Base-by-base conservation (phyloP, 2,113 vertebrate species). In the Dicrurus megarhynchus region DNA sequence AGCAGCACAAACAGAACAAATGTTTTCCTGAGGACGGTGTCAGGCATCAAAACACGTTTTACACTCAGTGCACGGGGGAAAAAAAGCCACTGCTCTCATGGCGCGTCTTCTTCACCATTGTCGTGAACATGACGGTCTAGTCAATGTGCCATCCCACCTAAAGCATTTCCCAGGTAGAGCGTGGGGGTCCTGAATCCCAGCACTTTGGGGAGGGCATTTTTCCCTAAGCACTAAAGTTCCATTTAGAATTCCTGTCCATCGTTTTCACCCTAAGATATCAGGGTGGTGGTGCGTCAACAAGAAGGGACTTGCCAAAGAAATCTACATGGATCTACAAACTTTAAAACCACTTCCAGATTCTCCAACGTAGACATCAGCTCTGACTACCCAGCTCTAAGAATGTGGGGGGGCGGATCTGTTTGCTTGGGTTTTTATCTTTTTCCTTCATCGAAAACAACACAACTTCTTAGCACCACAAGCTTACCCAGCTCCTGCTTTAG, bases 241-340 rank as follows among this genome's bases (percentile, higher is more conserved):
- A 70, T 41, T 64, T 35, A 14, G 3, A 60, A 15, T 79, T 42
- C 61, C 46, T 46, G 7, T 13, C 39, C 16, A 10, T 12, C 11
- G 3, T 53, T 75, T 35, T 52, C 17, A 41, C 12, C 60, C 26
- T 52, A 18, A 39, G 41, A 3, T 18, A 57, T 12, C 42, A 19
- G 17, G 3, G n/a, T 32, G 16, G 19, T 10, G 11, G 14, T 19
- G 10, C 0, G 0, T 52, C 47, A 39, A 59, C 47, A 33, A 22
- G 64, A 84, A 56, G n/a, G 6, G 10, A 63, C 24, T 41, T 57
- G 33, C 53, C 27, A 8, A 18, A 46, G 53, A 69, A 78, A 49
- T 12, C 6, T 23, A 49, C 73, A 55, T 10, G 9, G 39, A 55
- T 41, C 39, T 55, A 33, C 1, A 2, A 55, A 64, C 28, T 59